Conservation (phyloP, 2,888 invertebrate genomes). For the Linnaemya tessellans region DNA sequence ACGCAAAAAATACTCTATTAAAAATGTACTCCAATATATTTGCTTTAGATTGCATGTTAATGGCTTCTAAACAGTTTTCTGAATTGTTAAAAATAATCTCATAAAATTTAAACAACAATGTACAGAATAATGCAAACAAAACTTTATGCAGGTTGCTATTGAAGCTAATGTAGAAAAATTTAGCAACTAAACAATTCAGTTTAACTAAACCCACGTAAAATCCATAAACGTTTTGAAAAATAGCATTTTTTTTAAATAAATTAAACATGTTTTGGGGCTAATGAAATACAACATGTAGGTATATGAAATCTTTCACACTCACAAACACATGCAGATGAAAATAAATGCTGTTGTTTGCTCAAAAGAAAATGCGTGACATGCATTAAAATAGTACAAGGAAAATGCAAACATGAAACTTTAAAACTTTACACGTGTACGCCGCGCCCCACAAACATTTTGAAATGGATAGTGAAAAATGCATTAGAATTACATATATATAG, state of each 20-base stretch:
- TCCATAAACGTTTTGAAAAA: conserved; percentile 58
- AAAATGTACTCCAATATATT: no score
- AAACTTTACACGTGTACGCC: neutral
- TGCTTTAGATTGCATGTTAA: neutral
- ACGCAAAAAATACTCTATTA: no score
- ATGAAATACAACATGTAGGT: conserved; percentile 47
- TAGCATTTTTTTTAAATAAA: conserved; percentile 59
- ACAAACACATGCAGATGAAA: neutral
- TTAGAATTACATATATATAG: no score
- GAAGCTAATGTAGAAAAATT: conserved; percentile 2
- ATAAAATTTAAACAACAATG: conserved; percentile 8
- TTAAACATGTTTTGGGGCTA: conserved; percentile 57
- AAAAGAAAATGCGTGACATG: conserved; percentile 61
- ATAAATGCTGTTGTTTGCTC: conserved; percentile 7
- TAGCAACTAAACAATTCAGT: conserved; percentile 31
- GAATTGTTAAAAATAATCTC: neutral
- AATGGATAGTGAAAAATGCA: no score
- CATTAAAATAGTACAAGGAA: conserved; percentile 48
- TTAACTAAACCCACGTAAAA: conserved; percentile 57
- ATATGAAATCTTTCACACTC: conserved; percentile 3
- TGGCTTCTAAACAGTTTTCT: neutral
- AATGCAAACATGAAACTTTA: conserved; percentile 29
- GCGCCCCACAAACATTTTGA: neutral
- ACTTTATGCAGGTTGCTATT: neutral
- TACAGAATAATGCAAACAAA: neutral